A percentile compares a stretch with the other conserved stretches of the same genome.
Evolutionary conservation across 1,140 invertebrate genomes (phyloP).

Genomic region (Hycleus phaleratus): DNA sequence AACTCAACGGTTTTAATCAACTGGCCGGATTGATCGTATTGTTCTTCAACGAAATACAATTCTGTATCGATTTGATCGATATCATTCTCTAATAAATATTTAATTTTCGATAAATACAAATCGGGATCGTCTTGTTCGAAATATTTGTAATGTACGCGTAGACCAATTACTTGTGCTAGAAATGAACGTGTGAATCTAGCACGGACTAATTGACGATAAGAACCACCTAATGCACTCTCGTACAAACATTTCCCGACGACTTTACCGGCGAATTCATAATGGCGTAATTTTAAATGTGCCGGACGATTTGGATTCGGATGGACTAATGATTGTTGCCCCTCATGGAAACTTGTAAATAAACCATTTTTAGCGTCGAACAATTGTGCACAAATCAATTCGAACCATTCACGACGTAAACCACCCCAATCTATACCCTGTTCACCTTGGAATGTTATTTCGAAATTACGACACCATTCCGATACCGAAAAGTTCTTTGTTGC

Average conservation of each 20-base stretch:
- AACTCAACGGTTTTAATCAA: slow-evolving; percentile 68
- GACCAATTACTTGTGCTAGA: slow-evolving; percentile 86
- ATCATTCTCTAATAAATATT: slow-evolving; percentile 86
- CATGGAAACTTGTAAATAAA: slow-evolving; percentile 78
- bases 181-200: slow-evolving; percentile 89
- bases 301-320: slow-evolving; percentile 78
- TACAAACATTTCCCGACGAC: slow-evolving; percentile 91
- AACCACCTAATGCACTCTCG: slow-evolving; percentile 81
- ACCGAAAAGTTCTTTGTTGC: slow-evolving; percentile 69
- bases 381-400: slow-evolving; percentile 77
- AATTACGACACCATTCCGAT: slow-evolving; percentile 86
- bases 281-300: slow-evolving; percentile 69
- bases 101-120: slow-evolving; percentile 83
- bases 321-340: slow-evolving; percentile 77
- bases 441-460: slow-evolving; percentile 85
- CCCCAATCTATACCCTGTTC: slow-evolving; percentile 95
- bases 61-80: slow-evolving; percentile 70
- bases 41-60: slow-evolving; percentile 80
- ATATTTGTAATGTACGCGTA: slow-evolving; percentile 90
- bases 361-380: slow-evolving; percentile 78
- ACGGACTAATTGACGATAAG: slow-evolving; percentile 80
- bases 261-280: slow-evolving; percentile 90
- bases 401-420: slow-evolving; percentile 87
- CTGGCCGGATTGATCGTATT: slow-evolving; percentile 73
- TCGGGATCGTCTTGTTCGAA: slow-evolving; percentile 95